phyloP scores from a whole-genome alignment of 2,888 invertebrate species.

The Vesta saturnalis region DNA sequence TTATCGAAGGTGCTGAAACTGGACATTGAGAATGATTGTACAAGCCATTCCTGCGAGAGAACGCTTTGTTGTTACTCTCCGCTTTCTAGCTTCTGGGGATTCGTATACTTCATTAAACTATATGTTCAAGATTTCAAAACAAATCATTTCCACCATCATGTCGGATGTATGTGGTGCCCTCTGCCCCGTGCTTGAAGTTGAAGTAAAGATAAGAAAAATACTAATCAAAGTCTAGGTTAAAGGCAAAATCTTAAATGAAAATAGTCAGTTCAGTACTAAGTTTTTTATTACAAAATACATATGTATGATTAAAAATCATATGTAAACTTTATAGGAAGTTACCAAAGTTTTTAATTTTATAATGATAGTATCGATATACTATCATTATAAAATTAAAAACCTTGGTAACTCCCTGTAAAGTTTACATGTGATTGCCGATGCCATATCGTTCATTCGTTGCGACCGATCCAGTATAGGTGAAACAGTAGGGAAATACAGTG shows the following conservation, averaged over 20 bases:
- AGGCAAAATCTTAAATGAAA: slow-evolving; percentile 5
- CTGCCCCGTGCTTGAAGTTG: background rate
- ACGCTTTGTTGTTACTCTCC: no score
- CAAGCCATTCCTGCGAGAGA: background rate
- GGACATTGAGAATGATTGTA: background rate
- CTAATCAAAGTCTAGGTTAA: no score
- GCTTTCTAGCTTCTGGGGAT: background rate
- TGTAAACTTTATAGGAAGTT: background rate
- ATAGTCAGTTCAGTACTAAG: background rate
- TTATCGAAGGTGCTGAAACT: background rate
- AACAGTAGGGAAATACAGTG: background rate
- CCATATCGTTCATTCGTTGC: background rate
- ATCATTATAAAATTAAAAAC: no score
- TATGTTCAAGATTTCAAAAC: no score
- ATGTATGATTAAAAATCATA: background rate
- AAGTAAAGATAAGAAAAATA: background rate
- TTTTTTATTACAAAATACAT: background rate
- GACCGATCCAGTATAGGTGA: background rate
- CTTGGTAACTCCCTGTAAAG: no score
- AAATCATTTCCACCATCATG: no score
- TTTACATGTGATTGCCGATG: no score
- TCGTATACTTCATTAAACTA: no score
- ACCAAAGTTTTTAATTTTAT: background rate
- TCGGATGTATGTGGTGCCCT: background rate
- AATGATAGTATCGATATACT: no score